These are phyloP conservation scores for Gadopsis marmoratus DNA, from an alignment of 2,797 vertebrate genomes.

Conservation along the genomic window DNA sequence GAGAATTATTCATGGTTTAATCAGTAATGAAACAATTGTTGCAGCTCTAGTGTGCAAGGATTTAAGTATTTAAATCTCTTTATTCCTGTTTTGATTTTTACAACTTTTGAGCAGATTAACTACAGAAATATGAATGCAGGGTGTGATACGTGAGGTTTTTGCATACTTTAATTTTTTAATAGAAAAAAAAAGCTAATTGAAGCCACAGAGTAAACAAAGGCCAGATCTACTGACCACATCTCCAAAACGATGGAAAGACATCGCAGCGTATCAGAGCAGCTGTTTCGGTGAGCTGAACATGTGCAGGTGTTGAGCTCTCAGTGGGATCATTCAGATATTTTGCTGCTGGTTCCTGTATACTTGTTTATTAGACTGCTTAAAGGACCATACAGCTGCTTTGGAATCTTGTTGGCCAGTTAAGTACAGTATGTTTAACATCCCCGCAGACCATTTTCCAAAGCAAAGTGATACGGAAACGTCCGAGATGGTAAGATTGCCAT, in stretches of 20 bases:
- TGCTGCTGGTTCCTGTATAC: slow-evolving; percentile 32
- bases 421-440: slow-evolving; percentile 27
- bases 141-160: not conserved
- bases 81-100: not conserved
- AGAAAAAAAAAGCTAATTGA: not conserved
- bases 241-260: not conserved
- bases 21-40: not conserved
- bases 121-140: too few species aligned
- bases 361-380: slow-evolving; percentile 50
- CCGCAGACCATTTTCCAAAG: slow-evolving; percentile 14
- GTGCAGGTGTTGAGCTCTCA: slow-evolving; percentile 55
- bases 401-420: slow-evolving; percentile 40
- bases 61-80: not conserved
- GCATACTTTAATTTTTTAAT: not conserved
- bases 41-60: not conserved
- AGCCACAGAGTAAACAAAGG: slow-evolving; percentile 9
- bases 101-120: not conserved
- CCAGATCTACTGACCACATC: slow-evolving; percentile 7
- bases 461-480: not conserved
- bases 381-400: slow-evolving; percentile 41
- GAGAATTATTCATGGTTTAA: not conserved
- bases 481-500: not conserved
- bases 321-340: slow-evolving; percentile 49
- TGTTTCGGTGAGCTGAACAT: slow-evolving; percentile 40
- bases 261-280: slow-evolving; percentile 10